phyloP scores from a whole-genome alignment of 2,113 vertebrate genomes.

The Capreolus pygargus region DNA sequence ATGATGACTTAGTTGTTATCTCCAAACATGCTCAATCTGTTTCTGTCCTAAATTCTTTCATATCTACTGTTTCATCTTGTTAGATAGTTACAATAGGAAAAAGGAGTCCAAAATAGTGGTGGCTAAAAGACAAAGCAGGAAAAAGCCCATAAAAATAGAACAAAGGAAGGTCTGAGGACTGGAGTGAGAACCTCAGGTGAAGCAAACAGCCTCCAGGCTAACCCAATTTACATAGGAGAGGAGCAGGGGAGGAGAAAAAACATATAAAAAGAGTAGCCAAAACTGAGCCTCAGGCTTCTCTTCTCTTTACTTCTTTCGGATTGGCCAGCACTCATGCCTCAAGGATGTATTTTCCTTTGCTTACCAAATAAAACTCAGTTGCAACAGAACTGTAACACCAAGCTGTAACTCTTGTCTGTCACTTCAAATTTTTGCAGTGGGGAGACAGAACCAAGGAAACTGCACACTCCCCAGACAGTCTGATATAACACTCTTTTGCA shows the following conservation, averaged over 20 bases:
- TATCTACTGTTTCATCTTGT: background rate
- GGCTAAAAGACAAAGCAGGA: background rate
- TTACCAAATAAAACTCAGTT: background rate
- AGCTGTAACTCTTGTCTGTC: background rate
- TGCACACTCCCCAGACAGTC: background rate
- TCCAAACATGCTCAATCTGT: background rate
- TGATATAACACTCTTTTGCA: background rate
- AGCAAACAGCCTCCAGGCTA: background rate
- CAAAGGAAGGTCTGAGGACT: background rate
- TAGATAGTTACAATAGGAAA: background rate
- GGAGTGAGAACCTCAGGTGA: background rate
- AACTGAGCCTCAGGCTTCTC: background rate
- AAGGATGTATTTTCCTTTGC: background rate
- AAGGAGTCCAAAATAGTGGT: background rate
- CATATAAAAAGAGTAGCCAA: background rate
- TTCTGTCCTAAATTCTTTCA: background rate
- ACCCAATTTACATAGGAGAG: background rate
- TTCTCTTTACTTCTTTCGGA: background rate
- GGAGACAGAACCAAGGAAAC: background rate
- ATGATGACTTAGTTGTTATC: background rate
- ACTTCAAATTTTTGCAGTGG: background rate
- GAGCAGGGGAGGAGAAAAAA: background rate
- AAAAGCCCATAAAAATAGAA: background rate
- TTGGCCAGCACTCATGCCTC: background rate
- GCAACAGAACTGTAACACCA: background rate